Percentiles rank a stretch among this genome's conserved stretches.
Conservation (phyloP, 2,797 vertebrate genomes). For the Xiphophorus birchmanni region DNA sequence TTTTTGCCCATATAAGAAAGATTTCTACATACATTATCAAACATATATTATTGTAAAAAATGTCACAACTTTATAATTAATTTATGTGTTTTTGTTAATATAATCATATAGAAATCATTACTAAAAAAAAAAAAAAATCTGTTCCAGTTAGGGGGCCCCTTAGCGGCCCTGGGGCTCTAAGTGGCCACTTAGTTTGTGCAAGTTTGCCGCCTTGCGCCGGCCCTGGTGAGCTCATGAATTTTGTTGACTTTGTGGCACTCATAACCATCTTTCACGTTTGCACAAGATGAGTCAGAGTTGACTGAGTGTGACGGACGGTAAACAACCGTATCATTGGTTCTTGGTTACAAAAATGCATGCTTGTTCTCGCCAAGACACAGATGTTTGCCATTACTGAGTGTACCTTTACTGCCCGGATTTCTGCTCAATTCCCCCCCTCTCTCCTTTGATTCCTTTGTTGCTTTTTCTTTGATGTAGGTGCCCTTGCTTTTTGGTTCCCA, state of each 20-base stretch:
- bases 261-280: background rate
- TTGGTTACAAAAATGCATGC: slow-evolving; percentile 1
- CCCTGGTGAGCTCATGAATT: background rate
- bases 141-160: too few species aligned
- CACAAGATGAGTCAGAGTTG: background rate
- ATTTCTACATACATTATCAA: too few species aligned
- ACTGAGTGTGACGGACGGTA: background rate
- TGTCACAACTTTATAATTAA: too few species aligned
- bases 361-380: background rate
- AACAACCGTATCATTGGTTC: background rate
- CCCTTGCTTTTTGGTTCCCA: background rate
- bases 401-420: background rate
- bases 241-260: background rate
- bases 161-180: too few species aligned
- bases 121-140: too few species aligned
- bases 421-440: background rate
- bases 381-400: background rate
- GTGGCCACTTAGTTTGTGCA: too few species aligned
- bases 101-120: too few species aligned
- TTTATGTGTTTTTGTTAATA: too few species aligned
- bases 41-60: too few species aligned
- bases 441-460: background rate
- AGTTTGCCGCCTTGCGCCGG: too few species aligned
- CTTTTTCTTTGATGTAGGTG: background rate
- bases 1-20: too few species aligned